Evolutionary conservation across 2,888 invertebrate species (phyloP).

Genomic region (Rhingia campestris): DNA sequence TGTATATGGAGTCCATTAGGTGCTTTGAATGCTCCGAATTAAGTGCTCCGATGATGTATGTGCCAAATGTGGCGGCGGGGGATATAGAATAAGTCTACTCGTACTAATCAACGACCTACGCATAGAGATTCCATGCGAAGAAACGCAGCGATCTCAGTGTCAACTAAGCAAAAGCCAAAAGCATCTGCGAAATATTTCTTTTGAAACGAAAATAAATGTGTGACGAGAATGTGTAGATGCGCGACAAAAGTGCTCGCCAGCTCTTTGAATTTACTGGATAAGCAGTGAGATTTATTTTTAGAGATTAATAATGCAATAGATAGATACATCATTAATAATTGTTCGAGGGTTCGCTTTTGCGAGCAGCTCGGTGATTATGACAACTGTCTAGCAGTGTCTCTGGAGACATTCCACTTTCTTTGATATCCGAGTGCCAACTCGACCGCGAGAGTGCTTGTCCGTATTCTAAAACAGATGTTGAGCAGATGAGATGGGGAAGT

Average conservation of each 20-base stretch:
- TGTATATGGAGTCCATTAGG: conserved; percentile 64
- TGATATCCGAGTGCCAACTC: conserved; percentile 40
- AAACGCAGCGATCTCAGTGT: conserved; percentile 45
- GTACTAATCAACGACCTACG: not conserved
- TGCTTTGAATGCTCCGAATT: conserved; percentile 65
- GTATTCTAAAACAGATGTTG: conserved; percentile 61
- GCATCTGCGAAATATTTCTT: conserved; percentile 59
- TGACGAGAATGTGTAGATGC: not conserved
- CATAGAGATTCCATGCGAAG: conserved; percentile 8
- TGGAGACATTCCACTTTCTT: conserved; percentile 45
- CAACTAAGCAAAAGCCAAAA: conserved; percentile 40
- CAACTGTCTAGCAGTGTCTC: conserved; percentile 61
- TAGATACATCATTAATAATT: conserved; percentile 72
- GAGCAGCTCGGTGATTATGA: conserved; percentile 58
- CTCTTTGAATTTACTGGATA: not conserved
- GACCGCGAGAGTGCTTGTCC: conserved; percentile 26
- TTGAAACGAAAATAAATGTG: conserved; percentile 31
- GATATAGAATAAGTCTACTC: not conserved
- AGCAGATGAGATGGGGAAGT: conserved; percentile 53
- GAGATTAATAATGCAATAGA: conserved; percentile 64
- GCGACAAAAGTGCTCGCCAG: conserved; percentile 15
- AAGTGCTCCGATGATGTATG: conserved; percentile 69
- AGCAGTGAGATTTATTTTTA: conserved; percentile 58
- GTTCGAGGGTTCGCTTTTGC: conserved; percentile 57
- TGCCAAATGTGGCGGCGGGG: conserved; percentile 45